These are phyloP conservation scores for Temnopleurus reevesii DNA, from an alignment of 53 echinoderm and acorn worm species.

Conservation along the genomic window DNA sequence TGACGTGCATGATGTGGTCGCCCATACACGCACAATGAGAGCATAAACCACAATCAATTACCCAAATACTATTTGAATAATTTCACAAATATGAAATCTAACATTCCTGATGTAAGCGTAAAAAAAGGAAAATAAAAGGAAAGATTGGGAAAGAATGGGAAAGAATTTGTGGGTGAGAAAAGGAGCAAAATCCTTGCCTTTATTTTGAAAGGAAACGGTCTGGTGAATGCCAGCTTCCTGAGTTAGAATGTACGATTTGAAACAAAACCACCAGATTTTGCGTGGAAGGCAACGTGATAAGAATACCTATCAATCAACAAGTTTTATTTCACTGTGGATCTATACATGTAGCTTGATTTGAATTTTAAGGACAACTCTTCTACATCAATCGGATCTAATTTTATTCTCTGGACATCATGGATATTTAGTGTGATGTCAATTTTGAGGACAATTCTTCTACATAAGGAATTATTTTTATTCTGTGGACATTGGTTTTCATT, in stretches of 20 bases:
- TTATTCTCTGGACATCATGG: too few species aligned
- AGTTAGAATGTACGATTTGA: neutral
- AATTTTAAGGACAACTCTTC: too few species aligned
- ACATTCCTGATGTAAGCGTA: neutral
- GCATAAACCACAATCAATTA: slow-evolving; percentile 20
- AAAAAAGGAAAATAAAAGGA: neutral
- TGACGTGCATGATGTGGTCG: slow-evolving; percentile 31
- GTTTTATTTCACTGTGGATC: neutral
- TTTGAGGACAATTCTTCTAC: too few species aligned
- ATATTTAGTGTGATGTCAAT: too few species aligned
- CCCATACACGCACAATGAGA: neutral
- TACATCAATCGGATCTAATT: too few species aligned
- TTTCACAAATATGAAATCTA: neutral
- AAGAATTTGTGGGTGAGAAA: neutral
- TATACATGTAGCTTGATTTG: too few species aligned
- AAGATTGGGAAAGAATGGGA: neutral
- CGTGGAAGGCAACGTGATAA: neutral
- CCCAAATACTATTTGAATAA: neutral
- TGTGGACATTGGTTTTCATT: too few species aligned
- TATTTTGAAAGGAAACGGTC: slow-evolving; percentile 50
- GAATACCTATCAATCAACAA: neutral
- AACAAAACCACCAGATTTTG: slow-evolving; percentile 9
- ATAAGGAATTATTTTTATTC: too few species aligned
- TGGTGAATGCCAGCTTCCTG: slow-evolving; percentile 23
- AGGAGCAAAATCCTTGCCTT: slow-evolving; percentile 11